Percentiles rank a stretch among this genome's conserved stretches.
Conservation (phyloP, 2,797 vertebrate genomes). For the Hafferia zeledoni region DNA sequence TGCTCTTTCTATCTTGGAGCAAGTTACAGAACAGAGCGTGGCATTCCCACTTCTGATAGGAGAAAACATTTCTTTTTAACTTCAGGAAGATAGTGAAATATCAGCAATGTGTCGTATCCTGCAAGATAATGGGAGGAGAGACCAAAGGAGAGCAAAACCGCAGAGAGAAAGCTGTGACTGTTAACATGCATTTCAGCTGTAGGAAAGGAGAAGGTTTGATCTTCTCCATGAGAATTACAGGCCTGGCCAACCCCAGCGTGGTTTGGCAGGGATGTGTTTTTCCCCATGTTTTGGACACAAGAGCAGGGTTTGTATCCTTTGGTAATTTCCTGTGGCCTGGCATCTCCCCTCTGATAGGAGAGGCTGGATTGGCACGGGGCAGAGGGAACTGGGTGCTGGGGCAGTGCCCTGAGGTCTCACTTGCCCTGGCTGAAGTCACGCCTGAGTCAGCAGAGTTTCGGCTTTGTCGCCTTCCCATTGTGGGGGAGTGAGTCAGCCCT, state of each 20-base stretch:
- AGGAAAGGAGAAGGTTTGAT: neutral
- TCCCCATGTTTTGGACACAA: neutral
- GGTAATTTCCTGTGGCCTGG: neutral
- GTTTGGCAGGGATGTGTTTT: neutral
- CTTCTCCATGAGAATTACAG: neutral
- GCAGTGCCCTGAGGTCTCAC: neutral
- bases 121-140: neutral
- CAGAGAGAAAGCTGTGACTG: neutral
- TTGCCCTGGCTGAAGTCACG: slow-evolving; percentile 43
- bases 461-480: slow-evolving; percentile 48
- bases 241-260: neutral
- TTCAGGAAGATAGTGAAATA: neutral
- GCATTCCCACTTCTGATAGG: neutral
- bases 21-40: neutral
- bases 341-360: neutral
- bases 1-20: neutral
- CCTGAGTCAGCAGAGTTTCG: slow-evolving; percentile 77
- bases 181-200: neutral
- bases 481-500: slow-evolving; percentile 66
- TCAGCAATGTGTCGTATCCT: neutral
- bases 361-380: neutral
- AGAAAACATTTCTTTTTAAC: neutral
- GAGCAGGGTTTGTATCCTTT: neutral
- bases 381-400: neutral
- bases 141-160: neutral